Base-by-base conservation (phyloP, 2,797 vertebrate species). In the Sebastes taczanowskii region DNA sequence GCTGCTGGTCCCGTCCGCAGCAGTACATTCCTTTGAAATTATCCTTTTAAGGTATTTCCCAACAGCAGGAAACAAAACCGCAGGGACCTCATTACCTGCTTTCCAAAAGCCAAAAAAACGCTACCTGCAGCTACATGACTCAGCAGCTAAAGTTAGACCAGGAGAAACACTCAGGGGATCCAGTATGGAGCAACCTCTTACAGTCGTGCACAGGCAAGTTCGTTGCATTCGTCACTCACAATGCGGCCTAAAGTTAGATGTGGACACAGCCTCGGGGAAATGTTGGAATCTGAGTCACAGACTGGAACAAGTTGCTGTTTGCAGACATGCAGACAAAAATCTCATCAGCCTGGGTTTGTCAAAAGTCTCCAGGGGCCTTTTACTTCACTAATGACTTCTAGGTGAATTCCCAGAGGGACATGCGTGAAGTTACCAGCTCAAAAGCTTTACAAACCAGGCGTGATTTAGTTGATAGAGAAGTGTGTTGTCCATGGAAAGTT, bases 201-300 rank as follows among this genome's bases (percentile, higher is more conserved):
- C 2, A 38, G 67, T 71, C 75, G 9, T 66, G 77, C 22, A 30
- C 49, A 46, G 42, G n/a, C 73, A 61, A 5, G 71, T 64, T 23
- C 2, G 29, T 8, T 9, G n/a, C 32, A n/a, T 73, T 62, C 25
- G 13, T 84, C 52, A 64, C 58, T 63, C 25, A 74, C 7, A 72
- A n/a, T 18, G 11, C 7, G 2, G 34, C 70, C 70, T 69, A 38
- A 74, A 86, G 67, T 81, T 71, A 68, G 52, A 82, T 38, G 49
- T 4, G 59, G 66, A 86, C 34, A 25, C n/a, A 67, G 65, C 76
- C 55, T 20, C 2, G 0, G 70, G 66, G 69, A 62, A 14, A 60
- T n/a, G 34, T 55, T 67, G 20, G 35, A 32, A 58, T 34, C 34
- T 85, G 74, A 91, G 72, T 91, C 91, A 86, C 63, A 38, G 67